Base-by-base conservation (phyloP, 2,888 invertebrate species). In the Mesorhabditis spiculigera region DNA sequence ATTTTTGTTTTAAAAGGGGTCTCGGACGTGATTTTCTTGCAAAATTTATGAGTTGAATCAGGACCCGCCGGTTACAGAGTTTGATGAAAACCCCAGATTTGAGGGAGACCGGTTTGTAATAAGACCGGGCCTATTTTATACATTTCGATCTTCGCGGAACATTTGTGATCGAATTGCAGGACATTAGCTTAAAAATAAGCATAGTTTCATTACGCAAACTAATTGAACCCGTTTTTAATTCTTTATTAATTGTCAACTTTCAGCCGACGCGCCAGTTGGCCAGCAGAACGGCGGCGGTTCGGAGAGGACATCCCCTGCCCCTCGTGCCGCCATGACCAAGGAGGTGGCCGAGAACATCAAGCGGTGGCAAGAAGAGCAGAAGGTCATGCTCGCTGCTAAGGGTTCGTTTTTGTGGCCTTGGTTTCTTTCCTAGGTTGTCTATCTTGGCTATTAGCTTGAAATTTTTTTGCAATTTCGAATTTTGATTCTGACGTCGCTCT, bases 331-430 rank as follows among this genome's bases (percentile, higher is more conserved):
- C 42, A 62, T 73, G 63, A 78, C 80, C 45, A 67, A 85, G 45
- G 81, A 81, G 5, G 88, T 87, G 75, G 96, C 97, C 0, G 97
- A 97, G 86, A 95, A 95, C 87, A 96, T 97, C 72, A 90, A 90
- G 75, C 91, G 93, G 84, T 98, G 97, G 98, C 90, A 95, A 76
- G 96, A 96, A 87, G 94, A 97, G 86, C 95, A 95, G 86, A 91
- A 92, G 84, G 89, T 91, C 76, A 90, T 93, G 82, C 88, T 95
- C 66, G 92, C 70, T 43, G 73, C 80, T 69, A 84, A 85, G 73
- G 81, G 81, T 79, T 58, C n/a, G 13, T 58, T 43, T 42, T 45
- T 68, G 43, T 28, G 28, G 28, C 28, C 28, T 28, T 28, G 28
- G 28, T 28, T 28, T 28, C 28, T 28, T 28, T 28, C 28, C 28